Percentiles rank a stretch among this genome's conserved stretches.
phyloP scores from a whole-genome alignment of 2,113 vertebrate genomes.

The Charadrius vociferus region DNA sequence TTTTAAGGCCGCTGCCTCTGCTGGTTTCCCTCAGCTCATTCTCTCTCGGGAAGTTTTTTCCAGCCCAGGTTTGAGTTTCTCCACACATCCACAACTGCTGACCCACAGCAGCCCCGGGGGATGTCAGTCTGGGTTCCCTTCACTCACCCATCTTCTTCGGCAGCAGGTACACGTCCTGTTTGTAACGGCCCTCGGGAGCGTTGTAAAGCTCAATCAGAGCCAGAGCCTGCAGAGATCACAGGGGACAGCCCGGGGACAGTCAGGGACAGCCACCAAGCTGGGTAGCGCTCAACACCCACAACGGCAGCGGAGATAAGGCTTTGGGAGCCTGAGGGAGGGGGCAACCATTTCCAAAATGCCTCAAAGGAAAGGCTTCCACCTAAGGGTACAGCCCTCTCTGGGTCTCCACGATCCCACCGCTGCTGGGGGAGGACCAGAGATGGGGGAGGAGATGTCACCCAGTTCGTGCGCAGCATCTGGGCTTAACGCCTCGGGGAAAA shows the following conservation, averaged over 20 bases:
- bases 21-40: background rate
- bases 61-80: background rate
- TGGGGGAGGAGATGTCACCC: background rate
- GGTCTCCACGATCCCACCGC: background rate
- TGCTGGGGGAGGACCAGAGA: background rate
- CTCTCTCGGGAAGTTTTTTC: background rate
- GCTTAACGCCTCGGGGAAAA: background rate
- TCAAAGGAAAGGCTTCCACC: background rate
- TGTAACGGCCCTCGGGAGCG: constrained; percentile 95
- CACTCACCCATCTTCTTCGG: constrained; percentile 97
- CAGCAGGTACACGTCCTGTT: constrained; percentile 96
- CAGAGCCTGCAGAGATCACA: constrained; percentile 81
- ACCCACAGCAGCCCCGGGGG: background rate
- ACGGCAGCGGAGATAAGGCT: background rate
- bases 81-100: background rate
- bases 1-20: background rate
- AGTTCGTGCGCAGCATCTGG: background rate
- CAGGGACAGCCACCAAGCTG: background rate
- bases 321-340: background rate
- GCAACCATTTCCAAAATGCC: background rate
- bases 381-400: background rate
- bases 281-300: background rate
- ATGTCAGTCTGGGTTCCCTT: background rate
- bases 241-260: background rate
- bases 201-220: constrained; percentile 97